phyloP scores from a whole-genome alignment of 23 tunicate species.

The Clavelina lepadiformis region DNA sequence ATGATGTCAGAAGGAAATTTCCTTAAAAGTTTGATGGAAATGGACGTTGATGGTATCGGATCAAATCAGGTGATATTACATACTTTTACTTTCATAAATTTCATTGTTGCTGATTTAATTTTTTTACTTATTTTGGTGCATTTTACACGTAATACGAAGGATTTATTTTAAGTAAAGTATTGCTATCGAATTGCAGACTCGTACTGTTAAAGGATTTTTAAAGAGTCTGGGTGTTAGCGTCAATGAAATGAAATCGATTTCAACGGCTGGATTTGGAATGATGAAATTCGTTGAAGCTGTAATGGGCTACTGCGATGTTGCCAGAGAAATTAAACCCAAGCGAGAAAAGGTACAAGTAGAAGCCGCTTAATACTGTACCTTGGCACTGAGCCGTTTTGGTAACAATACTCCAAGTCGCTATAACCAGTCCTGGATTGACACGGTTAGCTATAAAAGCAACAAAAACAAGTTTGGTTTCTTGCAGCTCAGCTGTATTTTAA shows the following conservation, averaged over 20 bases:
- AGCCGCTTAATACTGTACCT: too few species aligned
- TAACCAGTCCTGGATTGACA: too few species aligned
- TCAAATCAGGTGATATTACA: constrained; percentile 47
- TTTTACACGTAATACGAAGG: too few species aligned
- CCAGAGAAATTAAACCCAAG: constrained; percentile 98
- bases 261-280: constrained; percentile 98
- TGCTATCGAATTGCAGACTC: constrained; percentile 34
- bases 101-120: too few species aligned
- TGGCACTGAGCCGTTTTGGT: too few species aligned
- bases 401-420: too few species aligned
- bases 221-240: constrained; percentile 78
- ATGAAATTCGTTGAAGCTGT: constrained; percentile 99
- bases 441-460: too few species aligned
- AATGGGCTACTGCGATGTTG: constrained; percentile 99
- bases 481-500: too few species aligned
- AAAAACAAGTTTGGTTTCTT: too few species aligned
- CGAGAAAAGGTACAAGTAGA: constrained; percentile 97
- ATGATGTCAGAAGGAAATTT: constrained; percentile 99
- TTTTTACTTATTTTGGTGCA: too few species aligned
- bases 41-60: constrained; percentile 97
- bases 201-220: constrained; percentile 97
- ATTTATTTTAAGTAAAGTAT: too few species aligned
- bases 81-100: not conserved
- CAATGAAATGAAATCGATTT: constrained; percentile 87
- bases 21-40: constrained; percentile 92